These are phyloP conservation scores for Tragelaphus scriptus DNA, from an alignment of 2,113 vertebrate species.

Conservation along the genomic window DNA sequence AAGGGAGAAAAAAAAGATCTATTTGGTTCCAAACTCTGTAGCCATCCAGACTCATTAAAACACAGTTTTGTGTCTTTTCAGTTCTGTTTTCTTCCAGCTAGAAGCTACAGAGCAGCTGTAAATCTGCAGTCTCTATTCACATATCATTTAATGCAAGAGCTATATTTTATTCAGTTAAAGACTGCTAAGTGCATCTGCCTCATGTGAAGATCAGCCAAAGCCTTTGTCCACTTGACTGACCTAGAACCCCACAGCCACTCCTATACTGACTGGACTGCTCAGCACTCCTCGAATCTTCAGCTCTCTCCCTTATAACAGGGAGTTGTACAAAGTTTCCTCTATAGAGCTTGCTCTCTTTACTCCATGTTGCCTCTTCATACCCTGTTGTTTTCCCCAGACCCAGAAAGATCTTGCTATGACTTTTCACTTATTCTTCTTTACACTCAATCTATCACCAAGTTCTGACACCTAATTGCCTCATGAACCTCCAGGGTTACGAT, in stretches of 20 bases:
- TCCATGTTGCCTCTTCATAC: background rate
- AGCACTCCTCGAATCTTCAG: rapidly evolving
- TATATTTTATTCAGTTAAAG: background rate
- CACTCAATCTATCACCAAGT: background rate
- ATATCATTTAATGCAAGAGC: background rate
- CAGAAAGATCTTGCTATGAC: background rate
- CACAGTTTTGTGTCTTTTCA: background rate
- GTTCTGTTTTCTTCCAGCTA: background rate
- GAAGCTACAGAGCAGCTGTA: background rate
- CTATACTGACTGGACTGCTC: background rate
- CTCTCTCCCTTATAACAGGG: background rate
- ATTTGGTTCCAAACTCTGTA: background rate
- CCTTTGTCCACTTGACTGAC: background rate
- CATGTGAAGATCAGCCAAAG: background rate
- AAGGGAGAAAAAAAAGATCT: background rate
- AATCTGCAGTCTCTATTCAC: background rate
- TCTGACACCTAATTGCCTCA: background rate
- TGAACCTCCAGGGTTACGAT: background rate
- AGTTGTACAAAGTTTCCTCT: too few relatives aligned
- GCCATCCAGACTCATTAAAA: background rate
- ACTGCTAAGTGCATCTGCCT: background rate
- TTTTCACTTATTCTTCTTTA: background rate
- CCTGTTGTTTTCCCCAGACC: background rate
- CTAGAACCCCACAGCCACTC: background rate
- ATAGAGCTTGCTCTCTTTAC: background rate